Base-by-base conservation (phyloP, 2,888 invertebrate species). In the Tiliacea aurago region DNA sequence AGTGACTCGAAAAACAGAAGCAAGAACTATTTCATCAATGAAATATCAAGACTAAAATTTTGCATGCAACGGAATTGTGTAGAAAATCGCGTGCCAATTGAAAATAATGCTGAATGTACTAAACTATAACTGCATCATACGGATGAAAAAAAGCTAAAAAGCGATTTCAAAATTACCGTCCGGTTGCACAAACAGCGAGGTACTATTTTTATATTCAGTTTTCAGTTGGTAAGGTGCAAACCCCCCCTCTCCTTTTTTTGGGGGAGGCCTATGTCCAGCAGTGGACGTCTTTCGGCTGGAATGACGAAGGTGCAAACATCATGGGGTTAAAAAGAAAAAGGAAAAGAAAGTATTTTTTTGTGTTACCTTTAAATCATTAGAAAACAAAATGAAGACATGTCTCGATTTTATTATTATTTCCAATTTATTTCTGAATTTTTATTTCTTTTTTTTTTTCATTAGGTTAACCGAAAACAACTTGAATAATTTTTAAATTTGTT, bases 11-110 rank as follows among this genome's bases (percentile, higher is more conserved):
- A 62, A 69, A 62, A 23, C 0, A 61, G 20, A 73, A 66, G 58
- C 49, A 53, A 59, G 41, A 73, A 66, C n/a, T n/a, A 5, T 37
- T 37, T 6, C 56, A 76, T 83, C 73, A 69, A 75, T 81, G 23
- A 55, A 70, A 70, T 63, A 67, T 76, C 73, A 72, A 66, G 66
- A 75, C 59, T 49, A 56, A 45, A 33, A 37, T 63, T 83, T 78
- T 66, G 69, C 74, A 79, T 79, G 78, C 74, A 73, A 70, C 77
- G 53, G 41, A 67, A 78, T 67, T 75, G 59, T 64, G 64, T 74
- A 59, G 64, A 76, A 76, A 80, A 83, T 86, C 76, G 82, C 85
- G 81, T 80, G 83, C 66, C 70, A 62, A 70, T 70, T 69, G 69
- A 77, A 72, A 86, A 84, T 79, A 73, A 71, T 70, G 43, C 56